Conservation (phyloP, 2,888 invertebrate genomes). For the Macrophya alboannulata region DNA sequence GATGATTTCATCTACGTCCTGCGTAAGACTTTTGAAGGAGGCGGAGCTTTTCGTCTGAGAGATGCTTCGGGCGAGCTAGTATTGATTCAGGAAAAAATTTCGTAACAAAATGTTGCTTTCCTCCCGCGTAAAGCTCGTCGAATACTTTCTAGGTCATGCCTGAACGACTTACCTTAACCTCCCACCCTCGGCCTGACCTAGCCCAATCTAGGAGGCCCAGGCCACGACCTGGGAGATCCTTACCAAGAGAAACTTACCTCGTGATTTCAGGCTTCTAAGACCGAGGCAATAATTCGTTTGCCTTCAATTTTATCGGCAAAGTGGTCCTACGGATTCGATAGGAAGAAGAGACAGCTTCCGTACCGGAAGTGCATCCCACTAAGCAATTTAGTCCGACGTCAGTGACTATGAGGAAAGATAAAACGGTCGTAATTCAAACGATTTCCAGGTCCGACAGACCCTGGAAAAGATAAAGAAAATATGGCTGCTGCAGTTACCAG, state of each 20-base stretch:
- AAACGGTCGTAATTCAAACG: conserved; percentile 15
- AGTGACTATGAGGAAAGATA: conserved; percentile 10
- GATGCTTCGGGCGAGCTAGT: conserved; percentile 47
- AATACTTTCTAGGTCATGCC: conserved; percentile 32
- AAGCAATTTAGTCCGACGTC: conserved; percentile 22
- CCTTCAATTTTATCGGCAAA: conserved; percentile 45
- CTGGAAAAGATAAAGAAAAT: not conserved
- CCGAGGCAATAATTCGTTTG: conserved; percentile 44
- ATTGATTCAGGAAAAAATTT: conserved; percentile 50
- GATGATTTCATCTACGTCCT: conserved; percentile 71
- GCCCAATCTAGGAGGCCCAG: conserved; percentile 26
- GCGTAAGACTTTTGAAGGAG: conserved; percentile 57
- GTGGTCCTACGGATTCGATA: conserved; percentile 27
- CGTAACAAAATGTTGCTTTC: conserved; percentile 42
- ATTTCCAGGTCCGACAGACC: not conserved
- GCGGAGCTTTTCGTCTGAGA: conserved; percentile 20
- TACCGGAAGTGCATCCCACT: conserved; percentile 29
- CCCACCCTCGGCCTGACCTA: conserved; percentile 42
- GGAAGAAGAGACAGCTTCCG: conserved; percentile 15
- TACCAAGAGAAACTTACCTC: conserved; percentile 18
- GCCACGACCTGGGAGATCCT: not conserved
- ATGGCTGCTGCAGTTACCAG: not conserved
- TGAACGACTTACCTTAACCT: conserved; percentile 32
- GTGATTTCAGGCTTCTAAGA: conserved; percentile 1
- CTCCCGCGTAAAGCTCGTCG: conserved; percentile 2